Conservation (phyloP, 2,888 invertebrate species). For the Lepidonotus clava region DNA sequence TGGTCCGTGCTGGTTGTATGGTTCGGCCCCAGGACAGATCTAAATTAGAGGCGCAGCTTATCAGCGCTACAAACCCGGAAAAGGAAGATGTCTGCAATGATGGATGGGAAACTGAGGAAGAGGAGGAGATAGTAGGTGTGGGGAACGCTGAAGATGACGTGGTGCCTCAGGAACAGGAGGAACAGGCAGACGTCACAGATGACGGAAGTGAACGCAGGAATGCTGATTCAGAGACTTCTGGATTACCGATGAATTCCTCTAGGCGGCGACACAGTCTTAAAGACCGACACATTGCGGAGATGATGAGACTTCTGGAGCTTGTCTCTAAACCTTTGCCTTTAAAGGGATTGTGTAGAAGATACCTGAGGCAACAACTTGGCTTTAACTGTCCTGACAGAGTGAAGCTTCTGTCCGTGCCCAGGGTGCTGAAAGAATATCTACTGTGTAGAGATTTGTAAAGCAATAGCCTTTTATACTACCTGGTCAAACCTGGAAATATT, state of each 20-base stretch:
- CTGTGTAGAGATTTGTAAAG: slow-evolving; percentile 7
- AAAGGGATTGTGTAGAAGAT: background rate
- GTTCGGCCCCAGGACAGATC: background rate
- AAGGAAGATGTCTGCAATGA: background rate
- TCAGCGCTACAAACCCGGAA: background rate
- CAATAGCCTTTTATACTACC: too few species aligned
- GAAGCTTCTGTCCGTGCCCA: background rate
- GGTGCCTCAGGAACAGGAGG: background rate
- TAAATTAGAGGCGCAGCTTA: background rate
- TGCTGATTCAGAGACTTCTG: background rate
- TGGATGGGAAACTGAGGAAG: slow-evolving; percentile 41
- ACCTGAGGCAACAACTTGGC: background rate
- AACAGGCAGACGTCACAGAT: background rate
- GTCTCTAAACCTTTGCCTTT: background rate
- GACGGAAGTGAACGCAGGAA: too few species aligned
- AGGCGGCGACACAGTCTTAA: background rate
- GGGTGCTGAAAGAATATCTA: slow-evolving; percentile 10
- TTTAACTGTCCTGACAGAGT: background rate
- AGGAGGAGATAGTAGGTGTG: slow-evolving; percentile 13
- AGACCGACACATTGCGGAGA: background rate
- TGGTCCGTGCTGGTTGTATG: background rate
- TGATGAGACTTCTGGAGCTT: background rate
- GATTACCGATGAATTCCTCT: background rate
- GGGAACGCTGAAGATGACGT: background rate
- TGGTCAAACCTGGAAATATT: background rate